Conservation (phyloP, 2,797 vertebrate species). For the Chromis chromis region DNA sequence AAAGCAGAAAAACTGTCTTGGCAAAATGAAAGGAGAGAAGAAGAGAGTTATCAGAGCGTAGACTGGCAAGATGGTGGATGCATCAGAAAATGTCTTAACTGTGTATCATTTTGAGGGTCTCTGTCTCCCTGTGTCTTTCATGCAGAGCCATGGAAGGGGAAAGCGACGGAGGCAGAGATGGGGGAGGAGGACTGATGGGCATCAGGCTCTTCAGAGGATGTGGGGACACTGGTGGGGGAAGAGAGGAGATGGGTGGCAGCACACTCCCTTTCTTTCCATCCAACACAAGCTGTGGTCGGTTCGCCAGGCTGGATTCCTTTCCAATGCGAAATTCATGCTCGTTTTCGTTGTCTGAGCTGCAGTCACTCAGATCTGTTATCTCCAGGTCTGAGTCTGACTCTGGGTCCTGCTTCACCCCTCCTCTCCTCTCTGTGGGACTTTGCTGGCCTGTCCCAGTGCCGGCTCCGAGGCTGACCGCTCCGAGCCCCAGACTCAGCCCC, state of each 20-base stretch:
- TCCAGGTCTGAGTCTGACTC: slow-evolving; percentile 94
- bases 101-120: slow-evolving; percentile 85
- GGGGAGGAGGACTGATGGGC: slow-evolving; percentile 79
- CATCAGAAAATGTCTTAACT: slow-evolving; percentile 80
- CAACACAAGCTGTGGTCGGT: slow-evolving; percentile 74
- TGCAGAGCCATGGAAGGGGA: slow-evolving; percentile 79
- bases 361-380: slow-evolving; percentile 94
- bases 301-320: slow-evolving; percentile 75
- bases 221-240: slow-evolving; percentile 77
- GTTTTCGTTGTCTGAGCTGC: slow-evolving; percentile 89
- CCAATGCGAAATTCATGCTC: slow-evolving; percentile 80
- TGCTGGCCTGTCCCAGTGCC: slow-evolving; percentile 72
- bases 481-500: slow-evolving; percentile 74
- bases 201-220: slow-evolving; percentile 86
- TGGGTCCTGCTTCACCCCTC: slow-evolving; percentile 88
- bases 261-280: slow-evolving; percentile 76
- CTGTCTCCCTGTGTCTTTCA: slow-evolving; percentile 87
- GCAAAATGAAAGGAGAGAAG: slow-evolving; percentile 70
- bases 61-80: slow-evolving; percentile 67
- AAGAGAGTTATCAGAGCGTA: slow-evolving; percentile 78
- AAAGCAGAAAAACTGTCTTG: slow-evolving; percentile 47
- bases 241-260: slow-evolving; percentile 79
- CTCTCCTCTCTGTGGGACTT: slow-evolving; percentile 82
- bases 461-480: slow-evolving; percentile 69
- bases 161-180: slow-evolving; percentile 79